Percentiles rank a stretch among this genome's conserved stretches.
These are phyloP conservation scores for Drosophila arizonae DNA, from an alignment of 1,140 invertebrate genomes.

Conservation along the genomic window DNA sequence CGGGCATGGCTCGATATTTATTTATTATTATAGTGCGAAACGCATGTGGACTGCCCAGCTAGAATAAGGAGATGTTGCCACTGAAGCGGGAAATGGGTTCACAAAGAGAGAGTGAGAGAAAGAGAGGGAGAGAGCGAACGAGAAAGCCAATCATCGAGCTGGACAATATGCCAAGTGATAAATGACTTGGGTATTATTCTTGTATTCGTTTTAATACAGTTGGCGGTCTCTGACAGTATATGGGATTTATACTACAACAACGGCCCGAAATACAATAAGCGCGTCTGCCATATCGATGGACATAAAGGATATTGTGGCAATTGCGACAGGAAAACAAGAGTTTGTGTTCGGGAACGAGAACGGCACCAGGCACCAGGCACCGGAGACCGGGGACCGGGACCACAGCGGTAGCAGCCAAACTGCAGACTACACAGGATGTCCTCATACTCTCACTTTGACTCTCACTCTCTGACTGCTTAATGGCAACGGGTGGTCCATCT, in stretches of 20 bases:
- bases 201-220: slow-evolving; percentile 61
- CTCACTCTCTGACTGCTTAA: slow-evolving; percentile 14
- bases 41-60: slow-evolving; percentile 35
- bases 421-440: slow-evolving; percentile 65
- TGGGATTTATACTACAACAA: slow-evolving; percentile 37
- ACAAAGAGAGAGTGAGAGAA: slow-evolving; percentile 8
- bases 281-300: slow-evolving; percentile 54
- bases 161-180: slow-evolving; percentile 83
- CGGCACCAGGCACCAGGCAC: too few species aligned
- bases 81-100: slow-evolving; percentile 80
- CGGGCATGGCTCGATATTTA: slow-evolving; percentile 62
- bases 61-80: slow-evolving; percentile 56
- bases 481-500: slow-evolving; percentile 71
- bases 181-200: slow-evolving; percentile 75
- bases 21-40: slow-evolving; percentile 80
- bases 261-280: slow-evolving; percentile 26
- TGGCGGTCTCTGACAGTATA: slow-evolving; percentile 41
- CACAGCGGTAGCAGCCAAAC: slow-evolving; percentile 52
- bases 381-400: slow-evolving; percentile 4
- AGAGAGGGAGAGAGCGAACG: background rate
- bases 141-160: slow-evolving; percentile 74
- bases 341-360: slow-evolving; percentile 45
- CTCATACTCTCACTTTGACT: slow-evolving; percentile 20
- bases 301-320: slow-evolving; percentile 80
- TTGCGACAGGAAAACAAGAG: slow-evolving; percentile 77